Conservation (phyloP, 2,113 vertebrate species). For the Synchiropus splendidus region DNA sequence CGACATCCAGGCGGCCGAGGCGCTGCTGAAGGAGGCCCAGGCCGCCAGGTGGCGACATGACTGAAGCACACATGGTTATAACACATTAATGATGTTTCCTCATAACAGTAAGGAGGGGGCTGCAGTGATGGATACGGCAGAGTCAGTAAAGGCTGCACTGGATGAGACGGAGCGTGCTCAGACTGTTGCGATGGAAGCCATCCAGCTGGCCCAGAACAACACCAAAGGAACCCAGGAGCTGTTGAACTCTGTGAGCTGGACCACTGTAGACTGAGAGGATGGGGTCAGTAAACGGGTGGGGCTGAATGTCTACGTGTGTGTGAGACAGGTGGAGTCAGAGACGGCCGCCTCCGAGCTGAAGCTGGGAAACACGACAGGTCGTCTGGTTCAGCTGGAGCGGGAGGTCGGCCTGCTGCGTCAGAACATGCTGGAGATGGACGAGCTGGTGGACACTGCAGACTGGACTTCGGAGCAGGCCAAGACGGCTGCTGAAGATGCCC, state of each 20-base stretch:
- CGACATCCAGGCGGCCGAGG: slow-evolving; percentile 76
- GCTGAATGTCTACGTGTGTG: slow-evolving; percentile 1
- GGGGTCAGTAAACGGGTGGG: background rate
- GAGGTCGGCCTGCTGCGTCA: slow-evolving; percentile 73
- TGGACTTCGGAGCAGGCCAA: slow-evolving; percentile 46
- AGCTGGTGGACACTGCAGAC: slow-evolving; percentile 56
- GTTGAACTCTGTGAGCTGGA: slow-evolving; percentile 72
- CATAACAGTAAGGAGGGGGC: slow-evolving; percentile 70
- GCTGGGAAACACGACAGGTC: slow-evolving; percentile 74
- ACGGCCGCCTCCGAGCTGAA: slow-evolving; percentile 78
- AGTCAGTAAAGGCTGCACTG: slow-evolving; percentile 70
- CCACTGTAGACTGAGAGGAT: background rate
- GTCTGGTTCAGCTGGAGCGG: slow-evolving; percentile 73
- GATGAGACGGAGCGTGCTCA: slow-evolving; percentile 82
- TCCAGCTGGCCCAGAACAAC: slow-evolving; percentile 77
- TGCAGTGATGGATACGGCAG: slow-evolving; percentile 70
- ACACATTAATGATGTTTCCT: background rate
- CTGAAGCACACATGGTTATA: too few species aligned
- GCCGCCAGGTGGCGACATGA: slow-evolving; percentile 68
- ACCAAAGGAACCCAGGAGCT: slow-evolving; percentile 77
- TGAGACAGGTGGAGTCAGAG: slow-evolving; percentile 79
- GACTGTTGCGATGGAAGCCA: slow-evolving; percentile 69
- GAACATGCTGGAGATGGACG: slow-evolving; percentile 65
- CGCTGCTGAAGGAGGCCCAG: slow-evolving; percentile 76
- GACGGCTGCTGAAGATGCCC: slow-evolving; percentile 66